Evolutionary conservation across 2,113 vertebrate species (phyloP).

Genomic region (Ochotona curzoniae): DNA sequence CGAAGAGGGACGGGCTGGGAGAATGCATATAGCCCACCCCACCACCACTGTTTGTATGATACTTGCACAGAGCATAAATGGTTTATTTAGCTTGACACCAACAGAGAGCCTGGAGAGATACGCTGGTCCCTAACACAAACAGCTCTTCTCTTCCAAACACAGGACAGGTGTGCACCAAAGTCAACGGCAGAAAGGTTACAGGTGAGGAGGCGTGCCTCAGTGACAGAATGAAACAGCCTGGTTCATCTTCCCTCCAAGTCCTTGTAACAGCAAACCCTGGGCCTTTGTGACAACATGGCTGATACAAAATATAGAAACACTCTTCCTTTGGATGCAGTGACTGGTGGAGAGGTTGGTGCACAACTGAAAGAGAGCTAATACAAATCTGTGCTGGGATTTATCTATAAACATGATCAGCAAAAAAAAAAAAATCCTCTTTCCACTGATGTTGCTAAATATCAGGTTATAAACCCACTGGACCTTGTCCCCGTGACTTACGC

Average conservation of each 20-base stretch:
- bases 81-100: background rate
- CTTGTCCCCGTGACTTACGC: background rate
- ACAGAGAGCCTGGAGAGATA: too few species aligned
- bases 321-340: background rate
- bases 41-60: conserved; percentile 30
- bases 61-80: conserved; percentile 31
- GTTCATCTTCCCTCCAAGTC: background rate
- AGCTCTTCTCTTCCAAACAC: background rate
- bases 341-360: background rate
- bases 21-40: background rate
- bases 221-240: background rate
- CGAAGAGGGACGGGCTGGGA: background rate
- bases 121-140: background rate
- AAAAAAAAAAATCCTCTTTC: background rate
- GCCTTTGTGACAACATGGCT: background rate
- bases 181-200: background rate
- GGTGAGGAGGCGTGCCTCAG: background rate
- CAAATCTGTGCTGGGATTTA: background rate
- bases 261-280: background rate
- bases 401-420: background rate
- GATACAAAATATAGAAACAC: background rate
- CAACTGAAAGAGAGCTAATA: background rate
- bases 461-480: background rate
- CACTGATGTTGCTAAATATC: background rate
- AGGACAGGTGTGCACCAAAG: background rate